phyloP scores from a whole-genome alignment of 2,797 vertebrate genomes.

The Lagodon rhomboides region DNA sequence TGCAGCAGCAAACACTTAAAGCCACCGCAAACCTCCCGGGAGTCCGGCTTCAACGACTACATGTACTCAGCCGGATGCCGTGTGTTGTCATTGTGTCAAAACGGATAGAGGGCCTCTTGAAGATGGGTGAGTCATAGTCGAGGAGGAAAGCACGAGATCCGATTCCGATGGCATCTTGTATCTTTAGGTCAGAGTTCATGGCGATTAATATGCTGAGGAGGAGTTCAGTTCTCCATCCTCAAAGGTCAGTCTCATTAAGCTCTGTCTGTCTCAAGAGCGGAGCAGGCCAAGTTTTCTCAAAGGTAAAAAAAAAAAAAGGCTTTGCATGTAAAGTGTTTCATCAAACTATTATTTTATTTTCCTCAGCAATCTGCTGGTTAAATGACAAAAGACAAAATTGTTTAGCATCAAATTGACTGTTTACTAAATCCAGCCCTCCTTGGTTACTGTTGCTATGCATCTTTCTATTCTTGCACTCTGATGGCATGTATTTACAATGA shows the following conservation, averaged over 20 bases:
- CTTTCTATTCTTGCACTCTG: not conserved
- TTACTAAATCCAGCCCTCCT: not conserved
- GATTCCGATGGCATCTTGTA: conserved; percentile 66
- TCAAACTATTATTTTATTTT: conserved; percentile 6
- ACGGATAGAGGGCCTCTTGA: conserved; percentile 48
- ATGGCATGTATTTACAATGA: not conserved
- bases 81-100: conserved; percentile 73
- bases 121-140: conserved; percentile 70
- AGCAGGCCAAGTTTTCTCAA: conserved; percentile 19
- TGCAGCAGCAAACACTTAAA: conserved; percentile 65
- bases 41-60: conserved; percentile 46
- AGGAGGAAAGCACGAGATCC: conserved; percentile 39
- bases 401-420: not conserved
- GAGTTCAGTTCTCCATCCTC: conserved; percentile 52
- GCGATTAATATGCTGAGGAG: conserved; percentile 75
- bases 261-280: conserved; percentile 50
- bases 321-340: conserved; percentile 40
- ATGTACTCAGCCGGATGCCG: conserved; percentile 45
- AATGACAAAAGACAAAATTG: not conserved
- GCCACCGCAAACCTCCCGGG: conserved; percentile 66
- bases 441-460: not conserved
- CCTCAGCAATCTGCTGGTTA: not conserved
- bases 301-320: not conserved
- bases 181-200: conserved; percentile 56
- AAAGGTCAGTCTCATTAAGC: conserved; percentile 83